phyloP scores from a whole-genome alignment of 2,113 vertebrate species.

The Alces alces region DNA sequence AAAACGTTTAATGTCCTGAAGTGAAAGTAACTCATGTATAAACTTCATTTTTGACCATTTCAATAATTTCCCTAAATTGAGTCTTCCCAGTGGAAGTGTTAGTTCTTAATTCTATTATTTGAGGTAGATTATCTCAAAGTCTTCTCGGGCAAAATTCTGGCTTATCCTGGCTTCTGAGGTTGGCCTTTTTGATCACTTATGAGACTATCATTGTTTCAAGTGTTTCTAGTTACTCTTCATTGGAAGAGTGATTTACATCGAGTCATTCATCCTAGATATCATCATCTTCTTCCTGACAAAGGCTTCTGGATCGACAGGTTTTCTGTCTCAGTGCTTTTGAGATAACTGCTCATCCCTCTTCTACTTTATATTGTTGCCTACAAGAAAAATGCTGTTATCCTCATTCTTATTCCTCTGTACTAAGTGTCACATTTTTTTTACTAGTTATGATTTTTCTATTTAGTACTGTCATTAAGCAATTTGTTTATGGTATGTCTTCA shows the following conservation, averaged over 20 bases:
- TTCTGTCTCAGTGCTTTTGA: neutral
- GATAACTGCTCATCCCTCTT: neutral
- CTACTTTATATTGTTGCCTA: neutral
- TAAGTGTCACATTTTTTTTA: neutral
- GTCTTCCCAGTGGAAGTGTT: neutral
- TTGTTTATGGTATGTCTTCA: neutral
- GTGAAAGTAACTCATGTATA: neutral
- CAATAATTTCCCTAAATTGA: neutral
- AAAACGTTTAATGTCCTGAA: neutral
- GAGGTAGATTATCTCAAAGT: neutral
- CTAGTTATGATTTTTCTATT: neutral
- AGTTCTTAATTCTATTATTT: neutral
- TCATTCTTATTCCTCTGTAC: neutral
- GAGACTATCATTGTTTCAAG: neutral
- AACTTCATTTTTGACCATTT: neutral
- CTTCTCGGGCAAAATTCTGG: neutral
- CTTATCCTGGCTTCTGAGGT: neutral
- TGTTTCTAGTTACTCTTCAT: neutral
- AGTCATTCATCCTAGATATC: neutral
- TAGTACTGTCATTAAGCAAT: neutral
- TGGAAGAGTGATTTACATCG: neutral
- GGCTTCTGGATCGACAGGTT: neutral
- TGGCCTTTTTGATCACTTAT: neutral
- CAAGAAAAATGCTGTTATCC: neutral
- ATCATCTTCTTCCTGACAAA: neutral